A percentile compares a stretch with the other conserved stretches of the same genome.
phyloP scores from a whole-genome alignment of 2,797 vertebrate genomes.

The Leptodactylus fallax region DNA sequence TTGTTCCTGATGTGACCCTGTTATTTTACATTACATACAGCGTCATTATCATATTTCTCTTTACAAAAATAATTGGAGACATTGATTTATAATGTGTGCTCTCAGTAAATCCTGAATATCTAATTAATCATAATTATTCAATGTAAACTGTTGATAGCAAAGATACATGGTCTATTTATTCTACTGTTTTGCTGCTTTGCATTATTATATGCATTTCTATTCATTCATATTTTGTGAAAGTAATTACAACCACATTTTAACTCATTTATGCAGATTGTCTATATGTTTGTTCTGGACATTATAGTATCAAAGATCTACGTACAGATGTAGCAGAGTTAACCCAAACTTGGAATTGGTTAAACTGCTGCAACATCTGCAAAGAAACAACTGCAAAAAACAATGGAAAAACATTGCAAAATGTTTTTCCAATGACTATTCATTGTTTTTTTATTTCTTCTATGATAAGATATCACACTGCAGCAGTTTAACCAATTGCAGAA shows the following conservation, averaged over 20 bases:
- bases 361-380: no score
- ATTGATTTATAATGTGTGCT: background rate
- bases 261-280: background rate
- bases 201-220: background rate
- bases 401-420: no score
- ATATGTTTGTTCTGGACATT: background rate
- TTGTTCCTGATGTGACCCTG: slow-evolving; percentile 21
- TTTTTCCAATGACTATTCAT: no score
- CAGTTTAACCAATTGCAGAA: no score
- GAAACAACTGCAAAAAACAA: no score
- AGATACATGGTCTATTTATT: slow-evolving; percentile 19
- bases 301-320: background rate
- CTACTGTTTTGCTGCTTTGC: slow-evolving; percentile 8
- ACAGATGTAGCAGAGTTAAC: no score
- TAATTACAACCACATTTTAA: background rate
- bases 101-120: background rate
- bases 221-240: background rate
- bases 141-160: slow-evolving; percentile 12
- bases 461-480: no score
- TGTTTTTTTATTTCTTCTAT: no score
- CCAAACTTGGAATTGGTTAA: no score
- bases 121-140: slow-evolving; percentile 17
- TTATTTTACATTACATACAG: slow-evolving; percentile 1
- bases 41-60: slow-evolving; percentile 32
- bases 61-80: slow-evolving; percentile 31